Percentiles rank a stretch among this genome's conserved stretches.
Conservation (phyloP, 1,140 invertebrate genomes). For the Pseudomyrmex sp. region DNA sequence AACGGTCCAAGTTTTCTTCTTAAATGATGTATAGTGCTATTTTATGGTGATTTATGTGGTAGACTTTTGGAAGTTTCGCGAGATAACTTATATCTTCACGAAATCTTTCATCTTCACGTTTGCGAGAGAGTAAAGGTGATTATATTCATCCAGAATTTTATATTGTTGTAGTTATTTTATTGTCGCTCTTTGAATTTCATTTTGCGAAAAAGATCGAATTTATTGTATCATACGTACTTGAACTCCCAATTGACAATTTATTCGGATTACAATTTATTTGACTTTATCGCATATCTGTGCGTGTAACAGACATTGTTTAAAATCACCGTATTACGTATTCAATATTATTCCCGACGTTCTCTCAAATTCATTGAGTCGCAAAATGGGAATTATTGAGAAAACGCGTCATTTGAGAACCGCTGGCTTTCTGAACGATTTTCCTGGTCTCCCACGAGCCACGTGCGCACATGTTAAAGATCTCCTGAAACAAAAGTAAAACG, state of each 20-base stretch:
- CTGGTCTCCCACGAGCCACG: not conserved
- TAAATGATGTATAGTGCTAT: conserved; percentile 20
- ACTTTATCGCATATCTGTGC: not conserved
- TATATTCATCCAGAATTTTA: not conserved
- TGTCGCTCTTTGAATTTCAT: not conserved
- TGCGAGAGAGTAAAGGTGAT: not conserved
- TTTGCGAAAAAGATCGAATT: not conserved
- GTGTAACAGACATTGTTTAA: not conserved
- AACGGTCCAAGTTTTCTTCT: conserved; percentile 12
- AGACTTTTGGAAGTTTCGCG: not conserved
- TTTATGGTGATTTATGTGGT: conserved; percentile 3
- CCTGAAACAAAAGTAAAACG: conserved; percentile 26
- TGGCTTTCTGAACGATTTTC: not conserved
- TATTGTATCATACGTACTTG: not conserved
- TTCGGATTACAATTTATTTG: not conserved
- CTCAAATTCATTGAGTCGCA: not conserved
- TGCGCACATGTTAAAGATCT: not conserved
- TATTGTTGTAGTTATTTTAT: not conserved
- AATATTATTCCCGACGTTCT: not conserved
- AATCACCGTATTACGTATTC: not conserved
- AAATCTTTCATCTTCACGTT: not conserved
- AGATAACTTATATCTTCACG: conserved; percentile 19
- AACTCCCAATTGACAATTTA: not conserved
- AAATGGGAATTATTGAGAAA: not conserved
- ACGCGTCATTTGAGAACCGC: not conserved